Base-by-base conservation (phyloP, 64 coral and sea anemone genomes). In the Actinia equina region DNA sequence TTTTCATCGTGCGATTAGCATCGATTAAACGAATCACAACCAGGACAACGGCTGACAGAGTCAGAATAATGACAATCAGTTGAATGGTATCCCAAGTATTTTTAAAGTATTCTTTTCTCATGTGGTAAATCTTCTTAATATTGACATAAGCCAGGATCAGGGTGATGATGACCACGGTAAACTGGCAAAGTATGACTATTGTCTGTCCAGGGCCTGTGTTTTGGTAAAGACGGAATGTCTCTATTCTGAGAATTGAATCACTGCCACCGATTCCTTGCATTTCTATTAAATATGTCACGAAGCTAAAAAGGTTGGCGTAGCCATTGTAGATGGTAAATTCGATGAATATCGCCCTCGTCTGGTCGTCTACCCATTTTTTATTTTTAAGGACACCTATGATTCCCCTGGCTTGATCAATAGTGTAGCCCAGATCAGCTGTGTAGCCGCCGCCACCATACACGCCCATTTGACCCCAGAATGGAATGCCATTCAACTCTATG, bases 381-480 rank as follows among this genome's bases (percentile, higher is more conserved):
- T 12, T n/a, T 17, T 45, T 17, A 2, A 94, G 63, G 17, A 89
- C 92, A 9, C 64, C 63, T 22, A 86, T 42, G 18, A 94, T 56
- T 27, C 18, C 2, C 20, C 74, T 82, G 4, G 91, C 87, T 6
- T 59, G 86, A 23, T 53, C 5, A 20, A 52, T 84, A 42, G 85
- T 89, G 60, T 93, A 93, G 2, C 92, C 92, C 6, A 93, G 88
- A 70, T 93, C 37, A 22, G 92, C 87, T 17, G 86, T 44, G 43
- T 85, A 93, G 0, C 91, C 91, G 3, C 87, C 91, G 41, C 91
- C 91, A 19, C 65, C 65, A 53, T 93, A 93, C 9, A 79, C 5
- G 16, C 45, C 70, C 30, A 52, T 51, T 12, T 77, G 62, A 17
- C 92, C 92, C 52, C 44, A 78, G 44, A 18, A 54, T 17, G 84